Evolutionary conservation across 92 coral and sea anemone genomes (phyloP).

Genomic region (Zoanthus sociatus): DNA sequence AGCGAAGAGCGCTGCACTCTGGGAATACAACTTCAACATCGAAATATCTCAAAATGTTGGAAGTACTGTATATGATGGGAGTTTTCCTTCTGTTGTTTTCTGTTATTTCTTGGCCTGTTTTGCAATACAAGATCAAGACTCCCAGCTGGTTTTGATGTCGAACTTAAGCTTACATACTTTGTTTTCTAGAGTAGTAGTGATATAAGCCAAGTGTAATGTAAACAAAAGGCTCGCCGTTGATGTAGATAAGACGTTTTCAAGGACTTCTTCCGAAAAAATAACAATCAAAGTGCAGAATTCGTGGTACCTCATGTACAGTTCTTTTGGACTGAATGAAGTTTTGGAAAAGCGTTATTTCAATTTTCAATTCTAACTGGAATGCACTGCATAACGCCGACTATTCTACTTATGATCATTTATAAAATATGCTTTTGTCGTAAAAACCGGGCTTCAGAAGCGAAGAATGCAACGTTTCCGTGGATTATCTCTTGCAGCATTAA

Average conservation of each 20-base stretch:
- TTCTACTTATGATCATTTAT: no score
- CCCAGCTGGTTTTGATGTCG: constrained; percentile 7
- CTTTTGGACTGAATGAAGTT: neutral
- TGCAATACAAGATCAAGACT: constrained; percentile 6
- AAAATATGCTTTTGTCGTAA: neutral
- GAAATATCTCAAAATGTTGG: constrained; percentile 12
- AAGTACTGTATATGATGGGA: neutral
- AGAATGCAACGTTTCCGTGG: neutral
- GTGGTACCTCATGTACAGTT: neutral
- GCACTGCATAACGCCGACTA: neutral
- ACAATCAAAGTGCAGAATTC: neutral
- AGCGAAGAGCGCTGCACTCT: constrained; percentile 13
- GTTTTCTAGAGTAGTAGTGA: neutral
- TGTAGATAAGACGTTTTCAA: no score
- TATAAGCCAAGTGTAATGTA: constrained; percentile 33
- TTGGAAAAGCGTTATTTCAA: neutral
- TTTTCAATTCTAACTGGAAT: neutral
- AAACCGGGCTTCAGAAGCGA: neutral
- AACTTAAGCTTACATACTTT: neutral
- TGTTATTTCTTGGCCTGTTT: constrained; percentile 33
- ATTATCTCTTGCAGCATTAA: neutral
- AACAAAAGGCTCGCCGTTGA: neutral
- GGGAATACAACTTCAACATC: neutral
- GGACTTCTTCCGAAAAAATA: neutral
- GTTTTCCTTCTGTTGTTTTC: constrained; percentile 19